Evolutionary conservation across 2,113 vertebrate species (phyloP).

Genomic region (Myiopsitta monachus): DNA sequence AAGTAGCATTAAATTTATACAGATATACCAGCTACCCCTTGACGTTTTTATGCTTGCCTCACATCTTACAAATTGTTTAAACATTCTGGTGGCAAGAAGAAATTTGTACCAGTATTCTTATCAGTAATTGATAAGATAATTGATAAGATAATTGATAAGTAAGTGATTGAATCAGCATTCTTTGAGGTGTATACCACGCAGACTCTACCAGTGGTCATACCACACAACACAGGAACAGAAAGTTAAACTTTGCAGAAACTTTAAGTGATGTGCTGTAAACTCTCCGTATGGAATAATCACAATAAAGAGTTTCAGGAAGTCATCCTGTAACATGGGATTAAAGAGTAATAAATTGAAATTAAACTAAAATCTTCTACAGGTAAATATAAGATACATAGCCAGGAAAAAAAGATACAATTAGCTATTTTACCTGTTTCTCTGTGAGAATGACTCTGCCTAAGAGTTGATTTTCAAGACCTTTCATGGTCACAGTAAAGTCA

Average conservation of each 20-base stretch:
- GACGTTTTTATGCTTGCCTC: neutral
- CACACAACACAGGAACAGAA: neutral
- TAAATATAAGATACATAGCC: neutral
- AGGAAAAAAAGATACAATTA: neutral
- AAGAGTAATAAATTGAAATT: neutral
- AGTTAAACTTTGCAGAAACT: neutral
- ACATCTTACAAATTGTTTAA: neutral
- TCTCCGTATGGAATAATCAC: neutral
- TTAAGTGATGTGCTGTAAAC: neutral
- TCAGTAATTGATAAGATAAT: too few species aligned
- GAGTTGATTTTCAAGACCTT: constrained; percentile 93
- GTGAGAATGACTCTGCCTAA: constrained; percentile 93
- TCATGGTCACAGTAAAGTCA: constrained; percentile 95
- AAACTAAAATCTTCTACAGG: neutral
- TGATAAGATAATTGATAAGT: too few species aligned
- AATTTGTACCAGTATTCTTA: neutral
- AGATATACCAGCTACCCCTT: neutral
- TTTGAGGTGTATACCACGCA: neutral
- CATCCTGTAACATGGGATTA: neutral
- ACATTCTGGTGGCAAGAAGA: neutral
- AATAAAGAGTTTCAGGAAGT: neutral
- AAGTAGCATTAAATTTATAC: neutral
- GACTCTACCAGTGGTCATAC: neutral
- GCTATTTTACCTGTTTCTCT: constrained; percentile 87
- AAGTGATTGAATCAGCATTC: too few species aligned